Base-by-base conservation (phyloP, 2,113 vertebrate species). In the Orycteropus afer region DNA sequence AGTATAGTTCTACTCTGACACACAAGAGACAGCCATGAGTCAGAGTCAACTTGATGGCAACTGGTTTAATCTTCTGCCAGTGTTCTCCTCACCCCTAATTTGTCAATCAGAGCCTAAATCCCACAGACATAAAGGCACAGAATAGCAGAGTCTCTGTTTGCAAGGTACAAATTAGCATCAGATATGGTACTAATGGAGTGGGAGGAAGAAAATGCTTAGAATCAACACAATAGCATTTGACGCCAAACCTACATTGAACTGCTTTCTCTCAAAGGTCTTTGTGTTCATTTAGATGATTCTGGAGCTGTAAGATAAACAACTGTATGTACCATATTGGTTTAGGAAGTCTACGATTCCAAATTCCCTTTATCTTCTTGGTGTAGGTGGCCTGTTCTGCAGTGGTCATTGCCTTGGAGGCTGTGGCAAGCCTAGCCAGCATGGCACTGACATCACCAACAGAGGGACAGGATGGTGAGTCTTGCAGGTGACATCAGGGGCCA, bases 311-410 rank as follows among this genome's bases (percentile, higher is more conserved):
- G 84, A 37, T 67, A 90, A 96, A 55, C 87, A 78, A 80, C 29
- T 6, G 7, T 42, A 8, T 49, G 42, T 51, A 25, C 7, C 32
- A 3, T 63, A 55, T 22, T 61, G 42, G 49, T 45, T 49, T 11
- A 34, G 37, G 47, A 3, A 42, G 40, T 55, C 78, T 93, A 27
- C n/a, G 55, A 55, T 86, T 92, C 12, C 1, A 90, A 63, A 20
- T 9, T 34, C 34, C 71, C 65, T 74, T 88, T 92, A 40, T 49
- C 49, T 27, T 42, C 14, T 29, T 61, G 34, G 96, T 97, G 93
- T 96, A 99, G 98, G 98, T 98, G 98, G 97, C 98, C 98, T 99
- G 98, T 98, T 98, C 98, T 59, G 97, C 98, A 97, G 98, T 97
- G 79, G 98, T 98, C 97, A 98, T 98, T 97, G 45, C 97, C 95